Base-by-base conservation (phyloP, 2,797 vertebrate genomes). In the Microctenopoma stevenorrisi region DNA sequence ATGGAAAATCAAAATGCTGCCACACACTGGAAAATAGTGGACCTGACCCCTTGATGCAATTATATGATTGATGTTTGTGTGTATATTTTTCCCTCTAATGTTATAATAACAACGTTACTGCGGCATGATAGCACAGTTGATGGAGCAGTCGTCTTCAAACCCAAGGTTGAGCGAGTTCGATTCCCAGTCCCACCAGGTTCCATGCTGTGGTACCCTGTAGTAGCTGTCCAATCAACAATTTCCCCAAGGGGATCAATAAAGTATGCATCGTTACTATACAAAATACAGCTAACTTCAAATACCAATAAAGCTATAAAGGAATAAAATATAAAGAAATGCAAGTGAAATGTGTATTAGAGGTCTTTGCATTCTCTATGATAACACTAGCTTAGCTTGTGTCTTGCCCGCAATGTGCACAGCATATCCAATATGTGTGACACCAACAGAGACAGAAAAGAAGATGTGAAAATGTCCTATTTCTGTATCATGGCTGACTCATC, bases 401-500 rank as follows among this genome's bases (percentile, higher is more conserved):
- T 68, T 12, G 9, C 46, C 53, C 51, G 53, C 58, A 74, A 65
- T 14, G 4, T 58, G 59, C 59, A 12, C 37, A 57, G 58, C 68
- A 57, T 78, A 64, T 74, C 68, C 38, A 42, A 70, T 50, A 79
- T 43, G 56, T 67, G 59, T 74, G 80, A 83, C 51, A 72, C 46
- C 76, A 47, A 64, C 28, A 72, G 33, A 43, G n/a, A 50, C 38
- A 53, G 11, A 25, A 38, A 25, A 60, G 56, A 28, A 26, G 25
- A 73, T 0, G 62, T 51, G 64, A 85, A 76, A 74, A 76, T 66
- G 46, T 18, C 63, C 82, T 59, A 76, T 90, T 88, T 89, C 63
- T 79, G 68, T 67, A 58, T 65, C 70, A 48, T 3, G 61, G 63
- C 81, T 89, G 86, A 89, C 70, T 87, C 84, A 87, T 87, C 85